Evolutionary conservation across 2,888 invertebrate species (phyloP).

Genomic region (Mylabris sibirica): DNA sequence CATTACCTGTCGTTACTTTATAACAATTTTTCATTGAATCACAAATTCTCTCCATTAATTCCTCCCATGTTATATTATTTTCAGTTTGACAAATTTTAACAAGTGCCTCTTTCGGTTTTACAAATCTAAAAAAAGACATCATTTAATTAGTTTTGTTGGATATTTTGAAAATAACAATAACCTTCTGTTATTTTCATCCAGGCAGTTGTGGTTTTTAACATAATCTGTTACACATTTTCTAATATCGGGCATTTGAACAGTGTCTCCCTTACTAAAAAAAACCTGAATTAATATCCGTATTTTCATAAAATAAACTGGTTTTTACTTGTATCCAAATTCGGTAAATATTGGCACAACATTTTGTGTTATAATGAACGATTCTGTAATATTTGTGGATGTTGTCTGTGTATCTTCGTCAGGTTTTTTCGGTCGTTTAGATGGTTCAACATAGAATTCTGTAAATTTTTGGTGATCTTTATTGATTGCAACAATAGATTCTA

Average conservation of each 20-base stretch:
- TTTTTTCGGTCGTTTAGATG: conserved; percentile 51
- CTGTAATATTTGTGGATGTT: conserved; percentile 66
- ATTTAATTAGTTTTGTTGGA: background rate
- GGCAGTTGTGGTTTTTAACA: conserved; percentile 70
- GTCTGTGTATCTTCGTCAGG: conserved; percentile 49
- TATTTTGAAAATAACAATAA: conserved; percentile 25
- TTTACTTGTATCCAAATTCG: conserved; percentile 50
- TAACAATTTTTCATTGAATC: conserved; percentile 77
- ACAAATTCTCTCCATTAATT: conserved; percentile 70
- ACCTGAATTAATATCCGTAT: conserved; percentile 13
- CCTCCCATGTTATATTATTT: conserved; percentile 72
- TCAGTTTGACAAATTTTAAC: conserved; percentile 58
- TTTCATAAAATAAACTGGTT: conserved; percentile 4
- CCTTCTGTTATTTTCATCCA: conserved; percentile 57
- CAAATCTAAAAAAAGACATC: conserved; percentile 58
- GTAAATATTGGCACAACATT: conserved; percentile 70
- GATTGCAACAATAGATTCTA: conserved; percentile 77
- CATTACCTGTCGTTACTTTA: conserved; percentile 68
- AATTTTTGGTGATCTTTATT: conserved; percentile 68
- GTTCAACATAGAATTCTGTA: conserved; percentile 61
- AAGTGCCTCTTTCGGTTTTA: conserved; percentile 66
- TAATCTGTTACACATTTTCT: conserved; percentile 75
- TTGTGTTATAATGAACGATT: conserved; percentile 75
- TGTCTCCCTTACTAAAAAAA: conserved; percentile 53
- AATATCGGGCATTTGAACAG: conserved; percentile 65